These are phyloP conservation scores for Coelopa pilipes DNA, from an alignment of 2,888 invertebrate genomes.

Conservation along the genomic window DNA sequence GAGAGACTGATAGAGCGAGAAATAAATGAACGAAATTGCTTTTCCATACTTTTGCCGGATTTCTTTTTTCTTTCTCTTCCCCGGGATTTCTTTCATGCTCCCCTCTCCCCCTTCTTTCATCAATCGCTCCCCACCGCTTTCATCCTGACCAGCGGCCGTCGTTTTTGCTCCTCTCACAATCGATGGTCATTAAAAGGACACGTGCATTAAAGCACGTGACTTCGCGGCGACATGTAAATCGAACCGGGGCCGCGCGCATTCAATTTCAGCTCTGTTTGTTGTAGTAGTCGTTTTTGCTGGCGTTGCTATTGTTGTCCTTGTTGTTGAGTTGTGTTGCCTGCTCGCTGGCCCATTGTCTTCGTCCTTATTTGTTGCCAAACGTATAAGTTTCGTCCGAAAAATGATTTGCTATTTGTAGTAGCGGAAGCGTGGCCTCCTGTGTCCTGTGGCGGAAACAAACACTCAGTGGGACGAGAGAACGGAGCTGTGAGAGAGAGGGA, in stretches of 20 bases:
- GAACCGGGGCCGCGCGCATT: background rate
- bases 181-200: constrained; percentile 65
- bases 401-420: constrained; percentile 46
- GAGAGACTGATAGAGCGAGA: background rate
- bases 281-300: background rate
- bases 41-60: constrained; percentile 29
- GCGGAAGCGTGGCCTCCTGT: constrained; percentile 9
- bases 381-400: constrained; percentile 48
- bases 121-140: background rate
- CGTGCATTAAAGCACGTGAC: constrained; percentile 65
- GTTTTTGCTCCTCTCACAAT: constrained; percentile 10
- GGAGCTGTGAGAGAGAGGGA: too few species aligned
- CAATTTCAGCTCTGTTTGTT: constrained; percentile 10
- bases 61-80: background rate
- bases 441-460: constrained; percentile 38
- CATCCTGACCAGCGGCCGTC: too few species aligned
- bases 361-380: constrained; percentile 28
- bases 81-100: too few species aligned
- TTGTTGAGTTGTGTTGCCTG: background rate
- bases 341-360: background rate
- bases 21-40: constrained; percentile 30
- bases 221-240: constrained; percentile 42
- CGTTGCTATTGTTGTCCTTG: too few species aligned
- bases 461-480: background rate
- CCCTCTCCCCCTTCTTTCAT: background rate